Conservation (phyloP, 2,888 invertebrate genomes). For the Ptychoptera contaminata region DNA sequence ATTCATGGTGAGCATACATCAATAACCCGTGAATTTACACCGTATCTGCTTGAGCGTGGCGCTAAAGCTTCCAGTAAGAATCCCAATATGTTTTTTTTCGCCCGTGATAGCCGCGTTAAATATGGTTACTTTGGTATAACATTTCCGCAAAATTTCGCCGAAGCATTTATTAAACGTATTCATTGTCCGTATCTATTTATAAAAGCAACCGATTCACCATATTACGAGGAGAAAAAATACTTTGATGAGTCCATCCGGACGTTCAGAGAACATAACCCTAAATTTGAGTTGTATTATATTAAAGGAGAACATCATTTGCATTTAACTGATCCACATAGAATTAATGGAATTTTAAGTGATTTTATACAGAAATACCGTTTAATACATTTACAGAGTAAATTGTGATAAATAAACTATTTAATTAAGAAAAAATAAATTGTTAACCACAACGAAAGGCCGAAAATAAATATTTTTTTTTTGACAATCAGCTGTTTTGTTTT, state of each 20-base stretch:
- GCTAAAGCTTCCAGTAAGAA: slow-evolving; percentile 35
- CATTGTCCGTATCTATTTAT: slow-evolving; percentile 47
- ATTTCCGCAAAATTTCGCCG: slow-evolving; percentile 30
- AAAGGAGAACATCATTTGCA: slow-evolving; percentile 49
- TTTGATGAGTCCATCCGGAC: slow-evolving; percentile 25
- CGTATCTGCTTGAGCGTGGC: slow-evolving; percentile 39
- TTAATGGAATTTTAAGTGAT: slow-evolving; percentile 35
- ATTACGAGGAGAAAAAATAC: slow-evolving; percentile 30
- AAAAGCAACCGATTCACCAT: slow-evolving; percentile 40
- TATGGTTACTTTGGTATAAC: slow-evolving; percentile 11
- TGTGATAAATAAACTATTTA: too few species aligned
- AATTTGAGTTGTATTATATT: slow-evolving; percentile 42
- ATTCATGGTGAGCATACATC: slow-evolving; percentile 39
- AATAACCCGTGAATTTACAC: slow-evolving; percentile 36
- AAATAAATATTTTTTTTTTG: too few species aligned
- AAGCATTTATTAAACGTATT: slow-evolving; percentile 38
- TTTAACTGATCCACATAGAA: slow-evolving; percentile 11
- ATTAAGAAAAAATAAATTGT: too few species aligned
- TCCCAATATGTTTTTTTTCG: slow-evolving; percentile 44
- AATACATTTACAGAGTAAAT: too few species aligned
- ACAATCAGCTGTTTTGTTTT: too few species aligned
- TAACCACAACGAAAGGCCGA: too few species aligned
- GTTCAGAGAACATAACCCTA: slow-evolving; percentile 36
- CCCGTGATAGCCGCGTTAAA: slow-evolving; percentile 49
- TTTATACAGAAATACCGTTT: slow-evolving; percentile 34